A percentile compares a stretch with the other conserved stretches of the same genome.
Conservation (phyloP, 2,888 invertebrate genomes). For the Andrena minutula region DNA sequence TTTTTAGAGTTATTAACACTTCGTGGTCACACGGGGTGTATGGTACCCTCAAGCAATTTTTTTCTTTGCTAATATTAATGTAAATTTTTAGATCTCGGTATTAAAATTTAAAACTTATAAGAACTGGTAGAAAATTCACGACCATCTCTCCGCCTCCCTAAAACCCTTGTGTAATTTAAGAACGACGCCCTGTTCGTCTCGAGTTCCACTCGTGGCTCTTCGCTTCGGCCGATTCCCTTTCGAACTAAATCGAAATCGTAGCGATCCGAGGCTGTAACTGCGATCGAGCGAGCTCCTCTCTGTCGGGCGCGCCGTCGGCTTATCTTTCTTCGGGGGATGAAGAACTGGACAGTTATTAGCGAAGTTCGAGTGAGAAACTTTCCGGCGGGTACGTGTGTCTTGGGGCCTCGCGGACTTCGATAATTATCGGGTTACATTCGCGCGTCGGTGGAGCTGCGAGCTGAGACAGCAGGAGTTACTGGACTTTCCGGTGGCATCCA, state of each 20-base stretch:
- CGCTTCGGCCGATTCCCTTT: background rate
- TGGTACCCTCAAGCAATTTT: too few relatives aligned
- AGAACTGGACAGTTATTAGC: constrained; percentile 16
- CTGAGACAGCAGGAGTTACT: background rate
- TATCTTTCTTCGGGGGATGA: constrained; percentile 6
- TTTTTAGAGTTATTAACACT: too few relatives aligned
- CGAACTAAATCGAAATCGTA: background rate
- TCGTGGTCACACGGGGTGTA: too few relatives aligned
- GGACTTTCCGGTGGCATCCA: background rate
- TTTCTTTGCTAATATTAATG: too few relatives aligned
- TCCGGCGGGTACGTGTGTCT: background rate
- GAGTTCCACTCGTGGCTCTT: background rate
- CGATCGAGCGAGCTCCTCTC: background rate
- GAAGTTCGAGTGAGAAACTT: constrained; percentile 22
- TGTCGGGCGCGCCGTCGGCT: background rate
- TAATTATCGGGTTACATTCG: constrained; percentile 4
- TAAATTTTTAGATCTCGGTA: too few relatives aligned
- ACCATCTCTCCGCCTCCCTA: too few relatives aligned
- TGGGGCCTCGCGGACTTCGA: background rate
- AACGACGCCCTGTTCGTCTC: background rate
- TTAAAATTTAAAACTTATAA: too few relatives aligned
- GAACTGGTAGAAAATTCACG: too few relatives aligned
- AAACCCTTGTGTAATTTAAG: too few relatives aligned
- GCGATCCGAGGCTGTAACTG: constrained; percentile 2
- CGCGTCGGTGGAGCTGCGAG: background rate